Base-by-base conservation (phyloP, 92 coral and sea anemone genomes). In the Phenganax subtilis region DNA sequence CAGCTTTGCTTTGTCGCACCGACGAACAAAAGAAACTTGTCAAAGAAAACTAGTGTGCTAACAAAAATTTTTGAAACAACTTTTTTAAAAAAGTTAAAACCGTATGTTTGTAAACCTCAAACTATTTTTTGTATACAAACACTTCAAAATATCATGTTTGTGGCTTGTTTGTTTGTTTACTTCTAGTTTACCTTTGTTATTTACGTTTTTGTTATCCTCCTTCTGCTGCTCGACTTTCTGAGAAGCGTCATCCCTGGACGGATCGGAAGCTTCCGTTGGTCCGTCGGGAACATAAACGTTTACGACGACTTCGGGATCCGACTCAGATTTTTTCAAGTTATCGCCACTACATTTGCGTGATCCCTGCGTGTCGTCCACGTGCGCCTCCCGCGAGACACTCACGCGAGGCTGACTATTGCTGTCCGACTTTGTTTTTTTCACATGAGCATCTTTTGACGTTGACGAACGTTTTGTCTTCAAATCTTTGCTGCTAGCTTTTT, bases 221-320 rank as follows among this genome's bases (percentile, higher is more conserved):
- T 8, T 30, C 16, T 52, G 31, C n/a, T 30, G 52, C 31, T 79
- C 62, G 28, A n/a, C 16, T 16, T 10, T 58, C 59, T 52, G 59
- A 59, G 65, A 59, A 14, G 16, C n/a, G 27, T 14, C 65, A 25
- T 14, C 65, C 27, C 0, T 59, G 65, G 65, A 14, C 27, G 16
- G 16, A 51, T 54, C 77, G 12, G 59, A 6, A 54, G 10, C 51
- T 29, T 73, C 62, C 44, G 60, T 12, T 17, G 54, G 59, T n/a
- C 77, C 77, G 30, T 79, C 83, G 68, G 83, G 73, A 54, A 79
- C 62, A 65, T 79, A 53, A 16, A 79, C 83, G 3, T 79, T 57
- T 0, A 79, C 83, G 29, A 79, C 83, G 55, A 79, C 62, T 53
- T 79, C 83, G 0, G 28, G 3, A 79, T 79, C 83, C 0, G 83